phyloP scores from a whole-genome alignment of 2,113 vertebrate species.

The Ranitomeya variabilis region DNA sequence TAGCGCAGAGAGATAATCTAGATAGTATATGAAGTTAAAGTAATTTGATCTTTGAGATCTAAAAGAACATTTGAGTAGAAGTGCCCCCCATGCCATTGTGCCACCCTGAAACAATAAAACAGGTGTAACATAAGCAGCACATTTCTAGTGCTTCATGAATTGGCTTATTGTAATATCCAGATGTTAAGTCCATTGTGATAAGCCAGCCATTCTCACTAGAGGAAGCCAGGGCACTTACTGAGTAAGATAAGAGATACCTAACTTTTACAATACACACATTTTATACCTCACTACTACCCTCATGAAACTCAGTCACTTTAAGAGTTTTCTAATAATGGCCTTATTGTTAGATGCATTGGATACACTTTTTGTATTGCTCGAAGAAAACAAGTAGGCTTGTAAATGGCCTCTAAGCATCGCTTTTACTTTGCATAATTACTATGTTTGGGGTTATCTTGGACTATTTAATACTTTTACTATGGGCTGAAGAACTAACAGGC shows the following conservation, averaged over 20 bases:
- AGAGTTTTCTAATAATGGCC: not conserved
- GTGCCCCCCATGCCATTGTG: slow-evolving; percentile 19
- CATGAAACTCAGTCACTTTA: not conserved
- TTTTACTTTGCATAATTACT: not conserved
- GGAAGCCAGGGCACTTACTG: slow-evolving; percentile 18
- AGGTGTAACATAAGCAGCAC: slow-evolving; percentile 41
- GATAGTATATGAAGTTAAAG: slow-evolving; percentile 16
- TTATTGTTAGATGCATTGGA: not conserved
- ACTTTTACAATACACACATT: slow-evolving; percentile 13
- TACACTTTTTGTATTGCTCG: not conserved
- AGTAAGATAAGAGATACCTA: slow-evolving; percentile 27
- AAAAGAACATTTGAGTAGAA: slow-evolving; percentile 30
- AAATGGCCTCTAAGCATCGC: not conserved
- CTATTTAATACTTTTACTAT: too few species aligned
- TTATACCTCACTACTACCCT: not conserved
- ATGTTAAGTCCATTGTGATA: slow-evolving; percentile 45
- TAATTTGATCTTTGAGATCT: slow-evolving; percentile 29
- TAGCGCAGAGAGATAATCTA: slow-evolving; percentile 6
- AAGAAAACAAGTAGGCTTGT: not conserved
- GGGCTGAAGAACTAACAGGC: too few species aligned
- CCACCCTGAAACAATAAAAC: slow-evolving; percentile 15
- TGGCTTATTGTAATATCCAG: slow-evolving; percentile 45
- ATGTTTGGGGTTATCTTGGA: too few species aligned
- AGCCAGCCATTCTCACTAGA: slow-evolving; percentile 29
- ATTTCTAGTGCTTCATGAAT: slow-evolving; percentile 32